Percentiles rank a stretch among this genome's conserved stretches.
These are phyloP conservation scores for Crax fasciolata DNA, from an alignment of 2,797 vertebrate species.

Conservation along the genomic window DNA sequence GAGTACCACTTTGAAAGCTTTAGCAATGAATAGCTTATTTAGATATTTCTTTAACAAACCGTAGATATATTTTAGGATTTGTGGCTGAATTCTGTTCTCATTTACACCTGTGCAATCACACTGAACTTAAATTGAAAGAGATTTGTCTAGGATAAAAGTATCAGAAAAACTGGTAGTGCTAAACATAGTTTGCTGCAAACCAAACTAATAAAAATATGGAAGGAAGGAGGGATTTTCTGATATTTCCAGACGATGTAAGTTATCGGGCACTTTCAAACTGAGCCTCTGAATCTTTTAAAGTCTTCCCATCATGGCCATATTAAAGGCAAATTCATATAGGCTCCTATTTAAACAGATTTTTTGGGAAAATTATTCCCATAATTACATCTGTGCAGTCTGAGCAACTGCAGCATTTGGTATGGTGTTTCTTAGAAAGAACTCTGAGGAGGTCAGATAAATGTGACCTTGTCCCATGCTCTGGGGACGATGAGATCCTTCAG, in stretches of 20 bases:
- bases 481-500: background rate
- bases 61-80: background rate
- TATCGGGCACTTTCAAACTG: background rate
- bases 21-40: background rate
- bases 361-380: background rate
- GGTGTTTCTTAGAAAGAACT: background rate
- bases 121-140: background rate
- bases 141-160: conserved; percentile 37
- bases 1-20: background rate
- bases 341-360: background rate
- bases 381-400: background rate
- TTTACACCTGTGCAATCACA: conserved; percentile 35
- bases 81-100: background rate
- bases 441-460: background rate
- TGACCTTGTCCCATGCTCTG: background rate
- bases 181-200: conserved; percentile 10
- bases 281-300: conserved; percentile 21
- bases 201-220: background rate
- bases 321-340: background rate
- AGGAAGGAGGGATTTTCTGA: background rate
- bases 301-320: background rate
- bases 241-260: background rate
- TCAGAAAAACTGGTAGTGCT: background rate
- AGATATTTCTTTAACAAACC: background rate
- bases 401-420: background rate